Percentiles rank a stretch among this genome's conserved stretches.
These are phyloP conservation scores for Pluvialis apricaria DNA, from an alignment of 2,113 vertebrate genomes.

Conservation along the genomic window DNA sequence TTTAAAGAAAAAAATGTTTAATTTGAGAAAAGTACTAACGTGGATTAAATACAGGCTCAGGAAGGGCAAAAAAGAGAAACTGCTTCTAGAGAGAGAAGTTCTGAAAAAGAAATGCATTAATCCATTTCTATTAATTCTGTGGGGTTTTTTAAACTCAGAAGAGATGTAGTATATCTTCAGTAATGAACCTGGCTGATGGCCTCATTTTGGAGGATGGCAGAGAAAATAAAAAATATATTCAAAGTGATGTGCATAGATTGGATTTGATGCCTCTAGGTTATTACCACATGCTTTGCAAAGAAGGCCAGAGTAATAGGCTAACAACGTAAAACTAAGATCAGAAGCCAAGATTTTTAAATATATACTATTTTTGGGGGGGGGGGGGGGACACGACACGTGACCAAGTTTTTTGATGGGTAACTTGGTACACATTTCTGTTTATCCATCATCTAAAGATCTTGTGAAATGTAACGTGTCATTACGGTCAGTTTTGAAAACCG, in stretches of 20 bases:
- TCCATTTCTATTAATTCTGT: background rate
- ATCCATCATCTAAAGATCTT: background rate
- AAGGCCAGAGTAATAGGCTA: background rate
- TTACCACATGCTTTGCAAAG: background rate
- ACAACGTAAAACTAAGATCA: background rate
- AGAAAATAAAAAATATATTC: background rate
- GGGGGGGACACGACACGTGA: rapidly evolving
- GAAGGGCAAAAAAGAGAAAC: background rate
- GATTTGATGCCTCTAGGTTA: background rate
- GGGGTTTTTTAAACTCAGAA: background rate
- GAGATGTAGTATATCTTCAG: background rate
- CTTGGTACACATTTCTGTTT: background rate
- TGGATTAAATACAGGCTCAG: background rate
- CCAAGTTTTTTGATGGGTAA: background rate
- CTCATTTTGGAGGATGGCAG: background rate
- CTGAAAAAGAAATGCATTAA: background rate
- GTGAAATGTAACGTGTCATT: background rate
- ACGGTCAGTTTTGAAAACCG: background rate
- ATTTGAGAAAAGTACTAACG: background rate
- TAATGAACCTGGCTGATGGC: background rate
- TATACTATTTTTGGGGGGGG: too few species aligned
- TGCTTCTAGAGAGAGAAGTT: background rate
- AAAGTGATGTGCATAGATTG: background rate
- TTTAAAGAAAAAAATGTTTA: background rate
- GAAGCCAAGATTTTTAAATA: background rate